phyloP scores from a whole-genome alignment of 2,113 vertebrate genomes.

The Chlorodrepanis virens region DNA sequence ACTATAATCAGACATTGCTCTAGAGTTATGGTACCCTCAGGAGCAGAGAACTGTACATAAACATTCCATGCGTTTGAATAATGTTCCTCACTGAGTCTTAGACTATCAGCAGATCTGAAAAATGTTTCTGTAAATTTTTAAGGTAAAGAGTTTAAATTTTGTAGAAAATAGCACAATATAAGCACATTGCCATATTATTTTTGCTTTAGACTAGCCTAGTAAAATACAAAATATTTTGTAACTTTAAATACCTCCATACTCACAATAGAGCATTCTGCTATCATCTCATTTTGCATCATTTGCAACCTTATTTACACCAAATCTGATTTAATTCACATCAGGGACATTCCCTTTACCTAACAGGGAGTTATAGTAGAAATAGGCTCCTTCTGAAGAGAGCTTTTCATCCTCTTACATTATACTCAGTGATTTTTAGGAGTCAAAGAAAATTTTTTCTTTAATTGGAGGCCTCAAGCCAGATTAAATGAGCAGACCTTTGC shows the following conservation, averaged over 20 bases:
- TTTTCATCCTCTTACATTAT: not conserved
- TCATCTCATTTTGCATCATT: not conserved
- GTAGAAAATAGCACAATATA: not conserved
- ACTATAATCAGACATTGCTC: not conserved
- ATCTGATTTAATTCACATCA: not conserved
- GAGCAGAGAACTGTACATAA: not conserved
- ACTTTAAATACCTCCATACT: not conserved
- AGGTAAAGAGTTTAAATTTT: not conserved
- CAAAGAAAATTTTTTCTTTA: not conserved
- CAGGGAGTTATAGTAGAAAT: not conserved
- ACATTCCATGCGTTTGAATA: not conserved
- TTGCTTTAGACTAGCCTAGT: not conserved
- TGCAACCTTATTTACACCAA: not conserved
- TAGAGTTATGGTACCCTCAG: not conserved
- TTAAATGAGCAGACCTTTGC: not conserved
- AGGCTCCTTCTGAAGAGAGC: not conserved
- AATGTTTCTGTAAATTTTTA: not conserved
- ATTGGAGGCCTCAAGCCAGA: not conserved
- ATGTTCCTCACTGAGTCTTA: not conserved
- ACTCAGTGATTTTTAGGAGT: not conserved
- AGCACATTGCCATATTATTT: not conserved
- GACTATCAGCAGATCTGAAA: not conserved
- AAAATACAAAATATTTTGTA: not conserved
- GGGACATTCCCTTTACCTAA: not conserved
- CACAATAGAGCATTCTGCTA: not conserved